A percentile compares a stretch with the other conserved stretches of the same genome.
These are phyloP conservation scores for Melanotaenia parkinsoni DNA, from an alignment of 2,797 vertebrate genomes.

Conservation along the genomic window DNA sequence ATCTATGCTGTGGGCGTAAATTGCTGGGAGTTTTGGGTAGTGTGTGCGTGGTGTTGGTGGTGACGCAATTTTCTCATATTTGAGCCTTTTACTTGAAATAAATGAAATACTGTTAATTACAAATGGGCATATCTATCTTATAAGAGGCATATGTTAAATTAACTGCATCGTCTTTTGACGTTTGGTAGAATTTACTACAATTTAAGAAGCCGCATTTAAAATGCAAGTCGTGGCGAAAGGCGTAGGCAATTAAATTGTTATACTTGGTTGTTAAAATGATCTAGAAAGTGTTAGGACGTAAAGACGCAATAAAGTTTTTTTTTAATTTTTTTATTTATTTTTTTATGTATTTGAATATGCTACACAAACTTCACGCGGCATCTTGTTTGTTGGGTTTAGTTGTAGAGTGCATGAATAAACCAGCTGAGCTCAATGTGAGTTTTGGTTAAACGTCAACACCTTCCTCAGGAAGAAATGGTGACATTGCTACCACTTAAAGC, in stretches of 20 bases:
- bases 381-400: conserved; percentile 4
- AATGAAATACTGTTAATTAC: conserved; percentile 17
- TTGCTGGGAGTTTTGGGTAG: conserved; percentile 3
- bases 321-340: too few species aligned
- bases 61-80: conserved; percentile 27
- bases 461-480: conserved; percentile 34
- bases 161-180: not conserved
- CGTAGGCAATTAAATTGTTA: not conserved
- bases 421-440: conserved; percentile 26
- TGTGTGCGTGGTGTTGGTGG: conserved; percentile 18
- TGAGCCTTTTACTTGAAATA: conserved; percentile 8
- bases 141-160: not conserved
- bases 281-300: not conserved
- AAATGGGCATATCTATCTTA: conserved; percentile 19
- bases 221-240: conserved; percentile 10
- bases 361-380: not conserved
- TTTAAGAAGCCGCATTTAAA: conserved; percentile 7
- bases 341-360: not conserved
- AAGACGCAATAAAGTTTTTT: not conserved
- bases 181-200: not conserved
- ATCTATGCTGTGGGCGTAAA: conserved; percentile 15
- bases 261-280: not conserved
- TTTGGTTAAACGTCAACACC: conserved; percentile 8
- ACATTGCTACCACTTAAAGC: conserved; percentile 36
- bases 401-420: conserved; percentile 32